Base-by-base conservation (phyloP, 1,140 invertebrate species). In the Pseudomyrmex gracilis region DNA sequence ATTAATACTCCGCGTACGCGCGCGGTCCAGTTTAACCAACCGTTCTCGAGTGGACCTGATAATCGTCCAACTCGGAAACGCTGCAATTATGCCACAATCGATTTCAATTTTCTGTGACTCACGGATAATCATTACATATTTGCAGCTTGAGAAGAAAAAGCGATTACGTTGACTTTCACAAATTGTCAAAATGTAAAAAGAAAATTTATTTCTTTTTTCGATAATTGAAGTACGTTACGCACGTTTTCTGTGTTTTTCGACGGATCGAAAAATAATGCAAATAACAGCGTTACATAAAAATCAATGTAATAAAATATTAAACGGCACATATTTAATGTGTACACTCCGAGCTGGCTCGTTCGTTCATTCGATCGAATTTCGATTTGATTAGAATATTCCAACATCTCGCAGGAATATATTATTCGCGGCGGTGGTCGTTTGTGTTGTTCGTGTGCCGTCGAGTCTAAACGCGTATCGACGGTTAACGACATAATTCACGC, bases 401-500 rank as follows among this genome's bases (percentile, higher is more conserved):
- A n/a, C n/a, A 49, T 51, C 12, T 71, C 53, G 12, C n/a, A 58
- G 45, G 53, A 17, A 71, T 34, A 80, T 49, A 60, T 80, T 57
- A 12, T 15, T 15, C 34, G 34, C 34, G 5, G 34, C 34, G 34
- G 43, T 2, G 17, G 45, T 71, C 66, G 66, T 80, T 80, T 71
- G 76, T 55, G 24, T 58, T 80, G 53, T 60, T 34, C 34, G 60
- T n/a, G 45, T 71, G 20, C 53, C 51, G 64, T 71, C 66, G 66
- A 71, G n/a, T 71, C 66, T 80, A 80, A 80, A 64, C 73, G 47
- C 43, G 20, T 80, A 71, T 80, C 76, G 76, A 60, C 53, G 76
- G 53, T 71, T 80, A 70, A 80, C 76, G 66, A 80, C 43, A 80
- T 80, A 80, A 80, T 80, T 80, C 66, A 80, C 45, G 43, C 34